Evolutionary conservation across 2,113 vertebrate species (phyloP), one percentile per base, ranked within the genome.

Genomic region (Pedetes capensis): DNA sequence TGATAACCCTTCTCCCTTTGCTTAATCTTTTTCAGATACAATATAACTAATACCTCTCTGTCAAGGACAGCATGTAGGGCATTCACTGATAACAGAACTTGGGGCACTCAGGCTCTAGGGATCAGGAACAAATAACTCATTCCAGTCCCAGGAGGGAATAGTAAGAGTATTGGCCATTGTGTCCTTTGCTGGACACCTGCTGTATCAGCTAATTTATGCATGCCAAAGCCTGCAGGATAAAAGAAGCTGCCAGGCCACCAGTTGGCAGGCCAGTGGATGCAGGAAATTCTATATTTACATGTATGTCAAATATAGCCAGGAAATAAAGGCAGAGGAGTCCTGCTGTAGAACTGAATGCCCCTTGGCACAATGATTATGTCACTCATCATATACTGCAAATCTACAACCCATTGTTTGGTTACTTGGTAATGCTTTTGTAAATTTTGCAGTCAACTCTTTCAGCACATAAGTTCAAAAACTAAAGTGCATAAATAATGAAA

Each of bases 1-100:
- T 66, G 72, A 81, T 78, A 94, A 94, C 53, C 53, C n/a, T 80
- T 69, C 37, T 88, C 68, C 74, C 27, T 71, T 90, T 82, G 42
- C 59, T 44, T 94, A 92, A 94, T 90, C 81, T 66, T 87, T 94
- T 90, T 51, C 86, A 93, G 66, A 79, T 49, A 64, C 49, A 87
- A 49, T 10, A 13, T 61, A 87, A 63, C 63, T 81, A 85, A 86
- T 32, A 68, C 6, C 17, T 79, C 44, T 75, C 55, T 72, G 83
- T 86, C 83, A 92, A 92, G 84, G 69, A 89, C 59, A 34, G 85
- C 32, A 44, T 59, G 53, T 49, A 87, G 34, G 39, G 8, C 11
- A 13, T 92, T 76, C 59, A 55, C 89, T 34, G 78, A 92, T 94
- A 87, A 90, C 29, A 53, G 25, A 80, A 83, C 51, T 57, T 53